A percentile compares a stretch with the other conserved stretches of the same genome.
Conservation (phyloP, 1,140 invertebrate genomes). For the Matsumurasca onukii region DNA sequence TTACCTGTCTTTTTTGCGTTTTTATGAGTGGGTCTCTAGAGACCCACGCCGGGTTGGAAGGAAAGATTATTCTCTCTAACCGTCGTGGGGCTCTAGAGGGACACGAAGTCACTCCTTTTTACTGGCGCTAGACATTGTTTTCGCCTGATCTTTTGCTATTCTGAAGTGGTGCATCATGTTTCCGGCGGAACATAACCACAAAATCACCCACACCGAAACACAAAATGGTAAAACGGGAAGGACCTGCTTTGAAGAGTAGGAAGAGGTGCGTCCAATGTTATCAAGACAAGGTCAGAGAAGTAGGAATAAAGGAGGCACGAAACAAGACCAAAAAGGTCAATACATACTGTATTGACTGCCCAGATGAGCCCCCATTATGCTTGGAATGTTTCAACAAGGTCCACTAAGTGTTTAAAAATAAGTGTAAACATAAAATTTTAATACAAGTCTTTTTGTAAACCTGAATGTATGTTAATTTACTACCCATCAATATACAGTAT, state of each 20-base stretch:
- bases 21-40: neutral
- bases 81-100: neutral
- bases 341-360: neutral
- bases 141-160: neutral
- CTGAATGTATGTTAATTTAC: too few relatives aligned
- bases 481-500: too few relatives aligned
- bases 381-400: neutral
- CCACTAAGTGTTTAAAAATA: too few relatives aligned
- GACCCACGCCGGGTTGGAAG: neutral
- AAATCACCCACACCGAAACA: neutral
- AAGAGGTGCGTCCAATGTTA: neutral
- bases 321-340: neutral
- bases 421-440: too few relatives aligned
- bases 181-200: neutral
- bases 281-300: neutral
- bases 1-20: neutral
- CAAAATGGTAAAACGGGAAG: neutral
- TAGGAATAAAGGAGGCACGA: slow-evolving; percentile 3
- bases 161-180: neutral
- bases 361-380: neutral
- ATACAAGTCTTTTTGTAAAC: too few relatives aligned
- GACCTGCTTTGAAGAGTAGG: neutral
- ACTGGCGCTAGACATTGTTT: neutral
- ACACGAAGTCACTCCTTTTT: neutral
- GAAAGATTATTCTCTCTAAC: neutral